Evolutionary conservation across 2,888 invertebrate species (phyloP), one percentile per base, ranked within the genome.

Genomic region (Cryptophagus acutangulus): DNA sequence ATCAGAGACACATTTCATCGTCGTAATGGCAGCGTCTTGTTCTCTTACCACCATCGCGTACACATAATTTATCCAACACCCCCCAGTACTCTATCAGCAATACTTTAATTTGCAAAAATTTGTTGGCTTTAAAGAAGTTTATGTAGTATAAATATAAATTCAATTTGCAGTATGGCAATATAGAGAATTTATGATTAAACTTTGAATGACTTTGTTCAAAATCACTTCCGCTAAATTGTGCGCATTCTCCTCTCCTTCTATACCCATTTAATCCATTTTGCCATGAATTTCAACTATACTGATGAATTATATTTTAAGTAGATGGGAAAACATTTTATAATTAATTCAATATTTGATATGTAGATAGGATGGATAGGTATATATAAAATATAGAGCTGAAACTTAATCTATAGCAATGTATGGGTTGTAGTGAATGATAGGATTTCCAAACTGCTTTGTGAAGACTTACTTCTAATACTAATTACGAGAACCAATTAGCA

Each of bases 1-100:
- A 69, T 69, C 68, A 69, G 61, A 62, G 61, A 62, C 66, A 65
- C 65, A 61, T 67, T 68, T 66, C 64, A 65, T 63, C 63, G n/a
- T n/a, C 64, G 63, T 66, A 65, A 67, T 67, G 64, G 64, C 57
- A 54, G 51, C 58, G 59, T 61, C 66, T 66, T 65, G 67, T 66
- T 67, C 65, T 55, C 51, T 48, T 40, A 51, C n/a, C n/a, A n/a
- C n/a, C n/a, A n/a, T n/a, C n/a, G n/a, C n/a, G n/a, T n/a, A n/a
- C n/a, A n/a, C n/a, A n/a, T n/a, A n/a, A n/a, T n/a, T n/a, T n/a
- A n/a, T n/a, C n/a, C n/a, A n/a, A n/a, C n/a, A n/a, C n/a, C n/a
- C n/a, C n/a, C n/a, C n/a, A n/a, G n/a, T n/a, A n/a, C n/a, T n/a
- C n/a, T n/a, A n/a, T n/a, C n/a, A n/a, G n/a, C 24, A 20, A 20